phyloP scores from a whole-genome alignment of 1,140 invertebrate species.

The Neodiprion virginianus region DNA sequence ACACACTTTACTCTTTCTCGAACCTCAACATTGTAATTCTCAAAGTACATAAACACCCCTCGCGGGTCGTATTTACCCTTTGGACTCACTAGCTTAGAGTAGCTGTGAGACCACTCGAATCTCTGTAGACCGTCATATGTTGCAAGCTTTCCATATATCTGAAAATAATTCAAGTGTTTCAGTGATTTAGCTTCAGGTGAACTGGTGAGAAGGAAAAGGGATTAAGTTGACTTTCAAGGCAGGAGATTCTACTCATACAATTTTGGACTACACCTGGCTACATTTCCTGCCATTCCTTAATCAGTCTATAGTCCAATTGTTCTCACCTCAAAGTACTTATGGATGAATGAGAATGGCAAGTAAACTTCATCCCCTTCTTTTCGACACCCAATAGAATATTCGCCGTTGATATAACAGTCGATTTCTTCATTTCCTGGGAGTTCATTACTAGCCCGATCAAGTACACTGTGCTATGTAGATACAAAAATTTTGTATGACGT shows the following conservation, averaged over 20 bases:
- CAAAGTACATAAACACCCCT: conserved; percentile 94
- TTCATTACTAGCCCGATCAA: conserved; percentile 34
- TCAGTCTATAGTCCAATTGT: not conserved
- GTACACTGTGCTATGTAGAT: not conserved
- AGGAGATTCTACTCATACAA: not conserved
- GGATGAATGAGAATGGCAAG: conserved; percentile 91
- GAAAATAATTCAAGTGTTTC: conserved; percentile 33
- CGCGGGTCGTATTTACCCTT: conserved; percentile 86
- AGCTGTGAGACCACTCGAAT: conserved; percentile 95
- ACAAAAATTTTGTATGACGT: not conserved
- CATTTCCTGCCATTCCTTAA: conserved; percentile 7
- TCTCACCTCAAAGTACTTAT: conserved; percentile 92
- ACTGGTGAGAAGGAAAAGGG: not conserved
- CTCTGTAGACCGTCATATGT: conserved; percentile 72
- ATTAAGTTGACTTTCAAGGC: conserved; percentile 7
- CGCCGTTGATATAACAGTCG: conserved; percentile 90
- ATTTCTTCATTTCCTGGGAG: conserved; percentile 74
- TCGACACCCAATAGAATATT: conserved; percentile 83
- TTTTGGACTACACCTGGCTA: not conserved
- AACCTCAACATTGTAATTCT: conserved; percentile 96
- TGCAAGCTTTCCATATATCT: conserved; percentile 80
- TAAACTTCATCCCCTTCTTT: conserved; percentile 89
- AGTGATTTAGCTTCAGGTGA: not conserved
- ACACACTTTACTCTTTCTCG: conserved; percentile 96
- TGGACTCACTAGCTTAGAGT: conserved; percentile 89